Evolutionary conservation across 2,113 vertebrate genomes (phyloP).

Genomic region (Octodon degus): DNA sequence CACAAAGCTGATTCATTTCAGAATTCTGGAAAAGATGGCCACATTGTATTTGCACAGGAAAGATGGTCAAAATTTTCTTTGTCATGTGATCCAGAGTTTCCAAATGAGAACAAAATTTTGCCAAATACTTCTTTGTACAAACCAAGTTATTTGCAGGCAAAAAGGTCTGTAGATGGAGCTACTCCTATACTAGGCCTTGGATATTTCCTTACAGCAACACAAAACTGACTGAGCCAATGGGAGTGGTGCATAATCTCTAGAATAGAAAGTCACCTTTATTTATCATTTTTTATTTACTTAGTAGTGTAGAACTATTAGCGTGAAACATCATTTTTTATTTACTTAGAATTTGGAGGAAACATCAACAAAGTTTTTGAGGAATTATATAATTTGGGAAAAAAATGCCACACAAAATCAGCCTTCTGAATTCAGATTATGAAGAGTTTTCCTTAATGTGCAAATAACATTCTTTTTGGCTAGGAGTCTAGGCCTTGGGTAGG

Average conservation of each 20-base stretch:
- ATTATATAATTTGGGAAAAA: background rate
- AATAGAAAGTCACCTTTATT: background rate
- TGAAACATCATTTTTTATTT: background rate
- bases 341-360: conserved; percentile 15
- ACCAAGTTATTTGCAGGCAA: background rate
- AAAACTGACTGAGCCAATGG: background rate
- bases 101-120: background rate
- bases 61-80: background rate
- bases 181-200: background rate
- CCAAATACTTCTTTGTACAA: background rate
- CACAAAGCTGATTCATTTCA: background rate
- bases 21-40: background rate
- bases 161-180: background rate
- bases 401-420: background rate
- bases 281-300: background rate
- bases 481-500: background rate
- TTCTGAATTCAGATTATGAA: background rate
- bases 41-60: background rate
- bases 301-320: no score
- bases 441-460: background rate
- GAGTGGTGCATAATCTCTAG: background rate
- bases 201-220: background rate
- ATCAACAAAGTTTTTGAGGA: background rate
- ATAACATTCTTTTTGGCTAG: background rate
- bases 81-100: background rate